Evolutionary conservation across 2,888 invertebrate species (phyloP), one percentile per base, ranked within the genome.

Genomic region (Neelides folsomi): DNA sequence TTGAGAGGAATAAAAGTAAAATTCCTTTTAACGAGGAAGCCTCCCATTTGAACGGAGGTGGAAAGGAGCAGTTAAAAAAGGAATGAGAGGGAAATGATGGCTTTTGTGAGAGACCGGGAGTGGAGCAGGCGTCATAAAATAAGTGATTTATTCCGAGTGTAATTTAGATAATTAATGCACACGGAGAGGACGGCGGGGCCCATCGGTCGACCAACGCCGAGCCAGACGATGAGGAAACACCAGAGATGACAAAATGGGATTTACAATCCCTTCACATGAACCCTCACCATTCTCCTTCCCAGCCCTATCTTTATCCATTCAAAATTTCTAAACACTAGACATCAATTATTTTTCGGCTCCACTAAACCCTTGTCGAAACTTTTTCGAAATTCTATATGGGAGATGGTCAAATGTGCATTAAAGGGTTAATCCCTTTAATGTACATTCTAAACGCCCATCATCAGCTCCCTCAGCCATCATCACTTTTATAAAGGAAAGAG

Each of bases 121-220:
- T 39, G 38, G 18, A 48, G 56, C 53, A 57, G 55, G 60, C 59
- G 59, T 60, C 62, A 60, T 62, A 62, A 62, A 62, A 62, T 62
- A 60, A 62, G 60, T 60, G 62, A 62, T 62, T 62, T 60, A 62
- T 62, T 56, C 55, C 55, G 47, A 56, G 55, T 56, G 59, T 62
- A 62, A 62, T 62, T 62, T 62, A 58, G 60, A 62, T 62, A 62
- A 62, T 62, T 62, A 62, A 62, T 62, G 62, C 60, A 62, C 56
- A 55, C 56, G 56, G 51, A 56, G 54, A 57, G n/a, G 9, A 36
- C 37, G 20, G 34, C 20, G 34, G 36, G 49, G 48, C 51, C 46
- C 49, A 53, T 53, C 51, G 46, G 54, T 53, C 49, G 52, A 55
- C 50, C 51, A 53, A 15, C 39, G 54, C 51, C 55, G 57, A 53